These are phyloP conservation scores for Bombylius major DNA, from an alignment of 2,888 invertebrate genomes.

Conservation along the genomic window DNA sequence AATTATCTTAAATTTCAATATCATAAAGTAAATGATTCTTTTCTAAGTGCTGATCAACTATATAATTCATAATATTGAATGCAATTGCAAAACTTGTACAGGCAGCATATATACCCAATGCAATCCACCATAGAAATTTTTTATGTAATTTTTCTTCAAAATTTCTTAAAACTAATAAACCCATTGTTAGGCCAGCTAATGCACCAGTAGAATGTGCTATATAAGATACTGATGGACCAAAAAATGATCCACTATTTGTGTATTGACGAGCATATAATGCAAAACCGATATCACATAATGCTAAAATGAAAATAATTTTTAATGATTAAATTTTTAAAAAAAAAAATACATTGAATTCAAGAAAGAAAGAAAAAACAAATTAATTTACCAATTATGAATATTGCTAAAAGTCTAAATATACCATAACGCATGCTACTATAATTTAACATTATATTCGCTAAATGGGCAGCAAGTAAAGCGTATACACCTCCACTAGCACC, in stretches of 20 bases:
- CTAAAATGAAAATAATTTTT: slow-evolving; percentile 30
- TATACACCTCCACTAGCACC: slow-evolving; percentile 98
- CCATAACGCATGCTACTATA: slow-evolving; percentile 95
- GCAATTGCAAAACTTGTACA: slow-evolving; percentile 87
- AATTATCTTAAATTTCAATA: not conserved
- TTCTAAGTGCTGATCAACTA: slow-evolving; percentile 33
- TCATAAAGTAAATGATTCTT: slow-evolving; percentile 10
- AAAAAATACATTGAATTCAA: not conserved
- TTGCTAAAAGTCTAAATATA: slow-evolving; percentile 74
- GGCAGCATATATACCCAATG: slow-evolving; percentile 83
- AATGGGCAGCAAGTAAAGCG: slow-evolving; percentile 87
- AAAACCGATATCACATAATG: slow-evolving; percentile 87
- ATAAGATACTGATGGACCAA: slow-evolving; percentile 70
- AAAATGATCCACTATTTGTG: slow-evolving; percentile 22
- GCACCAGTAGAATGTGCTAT: slow-evolving; percentile 94
- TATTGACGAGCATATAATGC: slow-evolving; percentile 81
- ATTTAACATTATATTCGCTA: slow-evolving; percentile 90
- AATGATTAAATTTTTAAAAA: not conserved
- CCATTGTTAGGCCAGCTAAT: slow-evolving; percentile 85
- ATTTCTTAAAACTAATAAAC: slow-evolving; percentile 85
- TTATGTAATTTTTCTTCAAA: slow-evolving; percentile 92
- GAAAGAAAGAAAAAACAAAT: not conserved
- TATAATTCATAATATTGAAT: slow-evolving; percentile 71
- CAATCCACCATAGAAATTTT: slow-evolving; percentile 92
- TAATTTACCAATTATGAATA: slow-evolving; percentile 78